Evolutionary conservation across 2,888 invertebrate genomes (phyloP), one percentile per base, ranked within the genome.

Genomic region (Platycnemis pennipes): DNA sequence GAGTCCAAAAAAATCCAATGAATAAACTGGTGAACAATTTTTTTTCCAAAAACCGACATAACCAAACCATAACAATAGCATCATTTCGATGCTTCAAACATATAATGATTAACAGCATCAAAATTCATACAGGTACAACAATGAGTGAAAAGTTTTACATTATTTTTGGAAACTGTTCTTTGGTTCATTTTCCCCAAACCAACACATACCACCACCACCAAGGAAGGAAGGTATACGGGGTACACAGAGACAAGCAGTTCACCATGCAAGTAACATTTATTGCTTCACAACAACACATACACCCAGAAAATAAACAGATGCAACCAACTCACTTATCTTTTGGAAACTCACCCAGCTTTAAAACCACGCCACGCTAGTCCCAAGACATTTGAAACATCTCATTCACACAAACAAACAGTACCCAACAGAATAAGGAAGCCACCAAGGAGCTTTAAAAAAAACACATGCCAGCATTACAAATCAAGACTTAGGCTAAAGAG

Each of bases 401-500:
- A 77, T 5, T 37, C 77, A 77, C 11, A 77, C 69, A 69, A 31
- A 11, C 31, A 69, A 31, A 37, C 13, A 8, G 8, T 26, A 77
- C 8, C 2, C 13, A 37, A 11, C 31, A 16, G 16, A 11, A 37
- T 77, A 4, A 77, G 31, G 37, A 77, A 37, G 77, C 77, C 77
- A 77, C 77, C 77, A 37, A 77, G 13, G 37, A 63, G 26, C 2
- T 2, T 26, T 26, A 63, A 63, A 63, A 31, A 37, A 77, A 37
- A 77, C 77, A 37, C 77, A 77, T 77, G 77, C 77, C 77, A 77
- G 77, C 37, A 77, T 37, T 37, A 77, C 77, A 77, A 49, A 26
- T 77, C 1, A 26, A 77, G 4, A 77, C 37, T 26, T 69, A 16
- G 31, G 31, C 77, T n/a, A 8, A 0, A 13, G 5, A 2, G 77